A percentile compares a stretch with the other conserved stretches of the same genome.
Evolutionary conservation across 2,113 vertebrate species (phyloP).

Genomic region (Machaerirhynchus nigripectus): DNA sequence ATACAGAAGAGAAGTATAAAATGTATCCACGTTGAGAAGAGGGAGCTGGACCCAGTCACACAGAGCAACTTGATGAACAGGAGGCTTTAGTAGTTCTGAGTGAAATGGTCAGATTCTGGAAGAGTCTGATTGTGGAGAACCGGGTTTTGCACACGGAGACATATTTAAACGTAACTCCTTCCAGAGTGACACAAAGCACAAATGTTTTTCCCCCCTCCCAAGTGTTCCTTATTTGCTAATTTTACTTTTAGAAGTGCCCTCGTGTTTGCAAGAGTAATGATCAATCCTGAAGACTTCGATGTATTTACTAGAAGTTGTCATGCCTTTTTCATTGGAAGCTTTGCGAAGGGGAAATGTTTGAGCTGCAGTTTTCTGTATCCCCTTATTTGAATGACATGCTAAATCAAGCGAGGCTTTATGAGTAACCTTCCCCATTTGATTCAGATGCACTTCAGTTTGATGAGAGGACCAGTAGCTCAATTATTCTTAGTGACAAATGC

Average conservation of each 20-base stretch:
- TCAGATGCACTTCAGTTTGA: background rate
- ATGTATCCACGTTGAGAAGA: rapidly evolving
- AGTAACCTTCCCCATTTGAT: background rate
- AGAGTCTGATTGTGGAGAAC: background rate
- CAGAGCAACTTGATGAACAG: background rate
- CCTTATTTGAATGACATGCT: constrained; percentile 41
- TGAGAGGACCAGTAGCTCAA: background rate
- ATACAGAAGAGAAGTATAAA: background rate
- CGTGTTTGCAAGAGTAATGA: background rate
- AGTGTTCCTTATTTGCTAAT: background rate
- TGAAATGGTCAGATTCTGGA: background rate
- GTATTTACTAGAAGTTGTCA: background rate
- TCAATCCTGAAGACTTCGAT: background rate
- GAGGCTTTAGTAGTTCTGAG: background rate
- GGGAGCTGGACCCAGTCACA: background rate
- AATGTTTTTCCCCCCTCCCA: rapidly evolving
- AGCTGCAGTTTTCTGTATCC: background rate
- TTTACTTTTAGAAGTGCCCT: background rate
- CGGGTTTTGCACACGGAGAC: background rate
- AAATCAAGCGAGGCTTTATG: constrained; percentile 15
- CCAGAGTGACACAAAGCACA: background rate
- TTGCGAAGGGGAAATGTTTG: background rate
- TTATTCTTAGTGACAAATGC: constrained; percentile 58
- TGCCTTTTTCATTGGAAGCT: background rate
- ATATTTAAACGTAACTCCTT: background rate